phyloP scores from a whole-genome alignment of 2,888 invertebrate genomes.

The Phaonia tiefii region DNA sequence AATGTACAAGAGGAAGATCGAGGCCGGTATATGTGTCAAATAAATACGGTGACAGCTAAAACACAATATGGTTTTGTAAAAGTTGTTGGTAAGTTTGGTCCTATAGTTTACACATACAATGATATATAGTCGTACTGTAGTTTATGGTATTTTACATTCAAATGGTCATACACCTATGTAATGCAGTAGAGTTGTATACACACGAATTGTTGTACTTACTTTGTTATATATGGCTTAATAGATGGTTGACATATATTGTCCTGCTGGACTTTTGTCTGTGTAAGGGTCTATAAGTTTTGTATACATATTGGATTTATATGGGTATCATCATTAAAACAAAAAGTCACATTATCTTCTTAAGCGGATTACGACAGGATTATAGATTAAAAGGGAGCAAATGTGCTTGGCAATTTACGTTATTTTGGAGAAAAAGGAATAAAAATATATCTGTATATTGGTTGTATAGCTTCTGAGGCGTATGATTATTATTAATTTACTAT shows the following conservation, averaged over 20 bases:
- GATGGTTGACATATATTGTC: slow-evolving; percentile 22
- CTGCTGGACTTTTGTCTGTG: background rate
- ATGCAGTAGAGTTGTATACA: too few relatives aligned
- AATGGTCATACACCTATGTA: too few relatives aligned
- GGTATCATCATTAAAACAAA: slow-evolving; percentile 29
- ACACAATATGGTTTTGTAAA: slow-evolving; percentile 95
- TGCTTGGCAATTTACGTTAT: too few relatives aligned
- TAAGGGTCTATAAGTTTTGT: background rate
- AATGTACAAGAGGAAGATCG: slow-evolving; percentile 95
- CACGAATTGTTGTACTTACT: too few relatives aligned
- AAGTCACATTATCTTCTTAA: background rate
- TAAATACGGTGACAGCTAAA: slow-evolving; percentile 95
- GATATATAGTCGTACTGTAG: too few relatives aligned
- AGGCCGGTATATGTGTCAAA: slow-evolving; percentile 96
- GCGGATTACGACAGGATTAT: slow-evolving; percentile 16
- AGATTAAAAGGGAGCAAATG: slow-evolving; percentile 11
- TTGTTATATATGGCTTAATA: too few relatives aligned
- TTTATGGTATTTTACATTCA: too few relatives aligned
- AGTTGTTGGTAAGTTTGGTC: slow-evolving; percentile 88
- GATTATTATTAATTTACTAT: slow-evolving; percentile 25
- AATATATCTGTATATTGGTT: too few relatives aligned
- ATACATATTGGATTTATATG: slow-evolving; percentile 11
- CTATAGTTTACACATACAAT: too few relatives aligned
- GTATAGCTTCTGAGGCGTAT: slow-evolving; percentile 17
- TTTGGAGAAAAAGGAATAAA: too few relatives aligned